Percentiles rank a stretch among this genome's conserved stretches.
phyloP scores from a whole-genome alignment of 2,888 invertebrate species.

The Axea sp. region DNA sequence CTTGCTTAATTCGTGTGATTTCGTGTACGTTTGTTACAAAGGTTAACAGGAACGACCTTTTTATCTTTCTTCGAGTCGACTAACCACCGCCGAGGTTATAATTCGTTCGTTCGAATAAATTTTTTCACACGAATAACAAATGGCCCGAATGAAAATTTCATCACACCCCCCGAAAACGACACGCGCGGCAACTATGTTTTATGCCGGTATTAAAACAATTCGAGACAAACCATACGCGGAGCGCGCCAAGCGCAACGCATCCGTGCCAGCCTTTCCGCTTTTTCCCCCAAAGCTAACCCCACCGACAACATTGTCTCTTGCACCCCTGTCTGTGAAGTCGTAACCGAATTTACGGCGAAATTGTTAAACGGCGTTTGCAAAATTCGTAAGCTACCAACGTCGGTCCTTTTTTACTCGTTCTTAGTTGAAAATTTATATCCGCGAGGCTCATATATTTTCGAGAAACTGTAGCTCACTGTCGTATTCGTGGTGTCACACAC shows the following conservation, averaged over 20 bases:
- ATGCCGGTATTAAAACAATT: constrained; percentile 60
- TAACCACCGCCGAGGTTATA: too few species aligned
- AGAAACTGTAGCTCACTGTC: constrained; percentile 47
- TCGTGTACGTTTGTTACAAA: constrained; percentile 25
- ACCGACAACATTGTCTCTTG: constrained; percentile 59
- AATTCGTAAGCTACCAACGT: constrained; percentile 67
- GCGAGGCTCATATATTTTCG: constrained; percentile 48
- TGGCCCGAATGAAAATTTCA: constrained; percentile 41
- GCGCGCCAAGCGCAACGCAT: constrained; percentile 55
- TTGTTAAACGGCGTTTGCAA: constrained; percentile 73
- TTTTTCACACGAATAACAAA: constrained; percentile 31
- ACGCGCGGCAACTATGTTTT: constrained; percentile 35
- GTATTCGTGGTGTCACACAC: constrained; percentile 22
- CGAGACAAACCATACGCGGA: constrained; percentile 62
- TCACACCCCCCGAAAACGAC: constrained; percentile 21
- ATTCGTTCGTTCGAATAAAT: constrained; percentile 5
- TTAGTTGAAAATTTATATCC: constrained; percentile 64
- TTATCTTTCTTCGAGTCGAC: constrained; percentile 9
- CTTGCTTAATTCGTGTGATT: constrained; percentile 51
- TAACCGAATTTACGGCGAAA: constrained; percentile 68
- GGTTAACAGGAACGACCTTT: constrained; percentile 20
- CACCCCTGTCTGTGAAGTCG: constrained; percentile 54
- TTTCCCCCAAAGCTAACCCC: constrained; percentile 44
- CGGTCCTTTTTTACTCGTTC: constrained; percentile 60
- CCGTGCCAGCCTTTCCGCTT: constrained; percentile 45